A percentile compares a stretch with the other conserved stretches of the same genome.
phyloP scores from a whole-genome alignment of 1,140 invertebrate species.

The Ceratosolen solmsi region DNA sequence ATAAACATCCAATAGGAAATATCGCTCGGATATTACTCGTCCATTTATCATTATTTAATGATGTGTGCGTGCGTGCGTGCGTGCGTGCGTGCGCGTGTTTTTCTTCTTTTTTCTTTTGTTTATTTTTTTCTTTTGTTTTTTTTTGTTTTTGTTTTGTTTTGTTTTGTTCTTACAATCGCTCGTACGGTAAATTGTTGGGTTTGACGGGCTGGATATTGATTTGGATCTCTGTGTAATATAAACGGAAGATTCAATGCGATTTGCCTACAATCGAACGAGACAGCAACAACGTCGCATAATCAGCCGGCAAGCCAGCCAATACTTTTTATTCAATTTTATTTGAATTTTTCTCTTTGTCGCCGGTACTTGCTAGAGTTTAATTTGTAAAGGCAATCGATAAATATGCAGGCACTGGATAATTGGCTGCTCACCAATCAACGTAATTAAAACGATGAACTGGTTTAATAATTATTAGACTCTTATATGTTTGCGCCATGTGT shows the following conservation, averaged over 20 bases:
- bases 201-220: too few relatives aligned
- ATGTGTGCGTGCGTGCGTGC: too few relatives aligned
- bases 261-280: neutral
- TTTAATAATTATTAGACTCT: constrained; percentile 35
- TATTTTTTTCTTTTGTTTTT: too few relatives aligned
- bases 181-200: too few relatives aligned
- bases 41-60: too few relatives aligned
- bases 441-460: constrained; percentile 44
- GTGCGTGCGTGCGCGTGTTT: too few relatives aligned
- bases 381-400: constrained; percentile 48
- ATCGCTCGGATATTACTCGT: too few relatives aligned
- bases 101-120: too few relatives aligned
- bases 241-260: neutral
- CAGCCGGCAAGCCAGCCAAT: neutral
- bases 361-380: constrained; percentile 8
- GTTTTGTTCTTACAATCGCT: too few relatives aligned
- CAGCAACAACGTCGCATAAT: neutral
- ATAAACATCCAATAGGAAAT: too few relatives aligned
- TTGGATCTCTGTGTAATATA: neutral
- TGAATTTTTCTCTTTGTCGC: constrained; percentile 35
- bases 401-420: constrained; percentile 41
- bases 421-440: constrained; percentile 44
- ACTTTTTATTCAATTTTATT: constrained; percentile 11
- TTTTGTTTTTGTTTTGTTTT: too few relatives aligned
- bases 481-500: constrained; percentile 14